Percentiles rank a stretch among this genome's conserved stretches.
phyloP scores from a whole-genome alignment of 2,113 vertebrate species.

The Symphodus melops region DNA sequence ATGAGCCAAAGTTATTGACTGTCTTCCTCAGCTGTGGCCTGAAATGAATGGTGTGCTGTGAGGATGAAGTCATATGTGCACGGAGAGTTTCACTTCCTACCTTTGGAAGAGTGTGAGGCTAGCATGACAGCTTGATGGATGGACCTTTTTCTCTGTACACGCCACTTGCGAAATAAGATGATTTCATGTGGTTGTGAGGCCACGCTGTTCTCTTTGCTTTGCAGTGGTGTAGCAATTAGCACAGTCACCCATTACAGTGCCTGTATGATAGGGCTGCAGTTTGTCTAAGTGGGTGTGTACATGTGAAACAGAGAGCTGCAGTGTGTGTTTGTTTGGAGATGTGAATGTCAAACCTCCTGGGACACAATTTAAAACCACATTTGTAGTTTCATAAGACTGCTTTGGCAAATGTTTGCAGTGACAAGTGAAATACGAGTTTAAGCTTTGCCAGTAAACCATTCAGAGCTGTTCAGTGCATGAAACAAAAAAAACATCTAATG shows the following conservation, averaged over 20 bases:
- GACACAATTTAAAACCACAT: constrained; percentile 60
- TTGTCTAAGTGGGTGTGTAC: constrained; percentile 49
- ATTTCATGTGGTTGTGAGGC: constrained; percentile 68
- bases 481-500: constrained; percentile 19
- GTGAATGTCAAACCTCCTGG: constrained; percentile 53
- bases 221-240: constrained; percentile 65
- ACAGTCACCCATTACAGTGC: constrained; percentile 61
- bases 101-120: constrained; percentile 53
- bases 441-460: constrained; percentile 52
- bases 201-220: constrained; percentile 43
- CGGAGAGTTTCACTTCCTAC: constrained; percentile 53
- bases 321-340: constrained; percentile 41
- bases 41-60: constrained; percentile 24
- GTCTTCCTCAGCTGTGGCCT: constrained; percentile 12
- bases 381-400: constrained; percentile 56
- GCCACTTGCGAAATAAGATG: constrained; percentile 47
- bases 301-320: constrained; percentile 20
- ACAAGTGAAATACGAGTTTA: constrained; percentile 46
- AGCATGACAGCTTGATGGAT: constrained; percentile 69
- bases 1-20: background rate
- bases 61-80: constrained; percentile 43
- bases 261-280: constrained; percentile 58
- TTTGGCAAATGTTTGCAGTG: constrained; percentile 50
- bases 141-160: constrained; percentile 20
- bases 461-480: constrained; percentile 25